Conservation (phyloP, 2,888 invertebrate species). For the Phania funesta region DNA sequence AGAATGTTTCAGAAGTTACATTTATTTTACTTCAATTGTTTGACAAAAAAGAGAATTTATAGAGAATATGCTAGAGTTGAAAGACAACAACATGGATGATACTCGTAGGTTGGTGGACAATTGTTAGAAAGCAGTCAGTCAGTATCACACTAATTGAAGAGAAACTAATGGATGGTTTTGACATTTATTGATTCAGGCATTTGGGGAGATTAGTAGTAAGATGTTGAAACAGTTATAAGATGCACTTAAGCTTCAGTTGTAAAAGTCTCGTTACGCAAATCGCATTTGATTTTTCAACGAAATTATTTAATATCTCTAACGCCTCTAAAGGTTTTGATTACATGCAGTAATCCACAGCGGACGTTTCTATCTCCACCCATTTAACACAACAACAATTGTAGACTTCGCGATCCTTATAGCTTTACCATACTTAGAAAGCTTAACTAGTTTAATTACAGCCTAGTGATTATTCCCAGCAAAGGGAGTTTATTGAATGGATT, state of each 20-base stretch:
- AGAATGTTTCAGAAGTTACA: constrained; percentile 43
- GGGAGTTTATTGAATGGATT: no score
- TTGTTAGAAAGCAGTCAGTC: constrained; percentile 8
- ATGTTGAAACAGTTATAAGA: neutral
- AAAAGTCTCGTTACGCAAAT: no score
- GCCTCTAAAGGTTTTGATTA: no score
- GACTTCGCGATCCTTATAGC: no score
- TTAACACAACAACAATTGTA: no score
- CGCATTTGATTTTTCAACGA: neutral
- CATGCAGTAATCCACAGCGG: no score
- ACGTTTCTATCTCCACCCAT: no score
- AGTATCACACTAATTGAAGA: constrained; percentile 18
- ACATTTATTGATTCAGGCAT: neutral
- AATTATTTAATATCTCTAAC: no score
- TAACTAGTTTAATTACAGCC: no score
- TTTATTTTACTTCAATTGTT: constrained; percentile 39
- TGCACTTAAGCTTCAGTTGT: neutral
- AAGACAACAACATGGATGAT: constrained; percentile 26
- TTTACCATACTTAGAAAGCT: no score
- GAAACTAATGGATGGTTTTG: neutral
- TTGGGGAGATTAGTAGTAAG: neutral
- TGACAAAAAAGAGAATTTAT: constrained; percentile 18
- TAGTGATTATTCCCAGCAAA: no score
- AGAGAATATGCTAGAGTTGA: neutral
- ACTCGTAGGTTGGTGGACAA: constrained; percentile 56